Evolutionary conservation across 2,797 vertebrate genomes (phyloP).

Genomic region (Pantherophis vulpinus): DNA sequence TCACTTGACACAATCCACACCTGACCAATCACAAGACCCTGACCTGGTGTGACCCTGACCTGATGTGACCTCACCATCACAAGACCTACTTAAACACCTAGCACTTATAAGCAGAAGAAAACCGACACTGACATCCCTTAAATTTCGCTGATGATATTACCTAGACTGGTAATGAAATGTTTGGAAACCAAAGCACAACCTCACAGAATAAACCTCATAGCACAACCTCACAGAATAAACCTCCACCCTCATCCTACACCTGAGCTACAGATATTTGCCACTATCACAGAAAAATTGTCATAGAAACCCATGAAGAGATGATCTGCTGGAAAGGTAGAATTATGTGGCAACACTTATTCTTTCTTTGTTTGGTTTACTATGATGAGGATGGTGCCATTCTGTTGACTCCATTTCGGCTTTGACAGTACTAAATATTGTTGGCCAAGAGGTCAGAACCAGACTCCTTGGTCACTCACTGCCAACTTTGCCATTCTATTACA

Average conservation of each 20-base stretch:
- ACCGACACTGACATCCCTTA: not conserved
- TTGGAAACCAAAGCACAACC: not conserved
- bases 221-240: too few relatives aligned
- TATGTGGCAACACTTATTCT: not conserved
- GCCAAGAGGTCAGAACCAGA: not conserved
- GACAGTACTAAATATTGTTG: not conserved
- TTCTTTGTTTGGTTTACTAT: not conserved
- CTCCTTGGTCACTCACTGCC: not conserved
- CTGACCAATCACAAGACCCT: not conserved
- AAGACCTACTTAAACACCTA: not conserved
- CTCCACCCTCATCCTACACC: not conserved
- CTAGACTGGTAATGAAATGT: not conserved
- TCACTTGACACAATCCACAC: not conserved
- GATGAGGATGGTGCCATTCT: not conserved
- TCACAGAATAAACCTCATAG: not conserved
- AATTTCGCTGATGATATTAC: not conserved
- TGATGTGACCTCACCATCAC: not conserved
- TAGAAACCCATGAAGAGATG: not conserved
- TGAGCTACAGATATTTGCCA: not conserved
- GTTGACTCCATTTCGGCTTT: not conserved
- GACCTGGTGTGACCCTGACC: too few relatives aligned
- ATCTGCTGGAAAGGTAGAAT: not conserved
- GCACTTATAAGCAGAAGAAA: not conserved
- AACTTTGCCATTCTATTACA: not conserved
- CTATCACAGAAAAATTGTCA: not conserved